Evolutionary conservation across 2,797 vertebrate genomes (phyloP).

Genomic region (Ctenopoma multispine): DNA sequence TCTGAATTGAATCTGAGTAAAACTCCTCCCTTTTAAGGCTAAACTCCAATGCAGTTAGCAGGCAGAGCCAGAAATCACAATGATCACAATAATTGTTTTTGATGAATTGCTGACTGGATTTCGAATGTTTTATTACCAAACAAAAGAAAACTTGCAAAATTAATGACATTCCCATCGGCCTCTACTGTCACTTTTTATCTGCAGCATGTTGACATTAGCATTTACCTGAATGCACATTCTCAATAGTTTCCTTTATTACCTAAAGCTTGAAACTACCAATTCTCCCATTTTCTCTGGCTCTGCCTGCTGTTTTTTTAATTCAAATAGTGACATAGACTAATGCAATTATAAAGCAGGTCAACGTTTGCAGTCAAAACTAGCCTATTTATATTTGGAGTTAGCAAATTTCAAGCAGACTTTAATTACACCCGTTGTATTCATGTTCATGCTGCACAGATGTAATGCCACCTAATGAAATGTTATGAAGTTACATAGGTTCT

Average conservation of each 20-base stretch:
- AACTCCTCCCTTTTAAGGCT: no score
- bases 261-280: not conserved
- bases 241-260: not conserved
- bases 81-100: no score
- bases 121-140: no score
- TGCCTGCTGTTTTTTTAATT: not conserved
- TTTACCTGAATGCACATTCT: no score
- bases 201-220: no score
- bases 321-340: not conserved
- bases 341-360: not conserved
- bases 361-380: not conserved
- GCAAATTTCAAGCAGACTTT: not conserved
- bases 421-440: not conserved
- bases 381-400: not conserved
- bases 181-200: no score
- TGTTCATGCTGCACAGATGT: not conserved
- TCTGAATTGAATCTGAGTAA: no score
- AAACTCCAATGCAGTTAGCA: no score
- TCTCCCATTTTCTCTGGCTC: not conserved
- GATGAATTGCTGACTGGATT: no score
- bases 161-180: no score
- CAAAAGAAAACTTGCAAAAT: no score
- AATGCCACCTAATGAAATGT: not conserved
- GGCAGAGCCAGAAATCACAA: no score
- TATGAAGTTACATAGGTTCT: not conserved